Evolutionary conservation across 2,797 vertebrate genomes (phyloP).

Genomic region (Remorina albescens): DNA sequence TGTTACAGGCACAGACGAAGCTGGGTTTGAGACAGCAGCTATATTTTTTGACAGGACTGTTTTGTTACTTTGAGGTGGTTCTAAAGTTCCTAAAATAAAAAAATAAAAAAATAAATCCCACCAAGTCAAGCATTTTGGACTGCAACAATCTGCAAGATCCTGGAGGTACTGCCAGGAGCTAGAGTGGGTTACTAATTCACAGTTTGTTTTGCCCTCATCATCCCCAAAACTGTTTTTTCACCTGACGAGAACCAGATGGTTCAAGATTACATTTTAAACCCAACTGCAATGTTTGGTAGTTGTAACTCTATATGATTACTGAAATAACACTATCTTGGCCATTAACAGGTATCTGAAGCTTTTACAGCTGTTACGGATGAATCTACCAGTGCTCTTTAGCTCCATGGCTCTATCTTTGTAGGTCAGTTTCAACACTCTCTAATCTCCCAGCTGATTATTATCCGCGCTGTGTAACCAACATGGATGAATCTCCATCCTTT

Average conservation of each 20-base stretch:
- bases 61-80: too few relatives aligned
- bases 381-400: conserved; percentile 3
- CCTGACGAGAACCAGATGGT: neutral
- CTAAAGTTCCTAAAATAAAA: too few relatives aligned
- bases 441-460: neutral
- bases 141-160: too few relatives aligned
- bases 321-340: neutral
- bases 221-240: neutral
- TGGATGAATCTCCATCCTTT: neutral
- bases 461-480: conserved; percentile 13
- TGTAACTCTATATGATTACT: neutral
- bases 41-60: too few relatives aligned
- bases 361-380: neutral
- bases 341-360: neutral
- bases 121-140: too few relatives aligned
- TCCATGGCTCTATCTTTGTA: conserved; percentile 20
- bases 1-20: too few relatives aligned
- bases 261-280: neutral
- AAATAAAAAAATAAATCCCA: too few relatives aligned
- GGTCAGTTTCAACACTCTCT: conserved; percentile 26
- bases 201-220: neutral
- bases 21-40: too few relatives aligned
- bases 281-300: neutral
- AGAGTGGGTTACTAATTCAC: neutral
- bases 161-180: too few relatives aligned